These are phyloP conservation scores for Himalopsyche anomala DNA, from an alignment of 2,888 invertebrate genomes.

Conservation along the genomic window DNA sequence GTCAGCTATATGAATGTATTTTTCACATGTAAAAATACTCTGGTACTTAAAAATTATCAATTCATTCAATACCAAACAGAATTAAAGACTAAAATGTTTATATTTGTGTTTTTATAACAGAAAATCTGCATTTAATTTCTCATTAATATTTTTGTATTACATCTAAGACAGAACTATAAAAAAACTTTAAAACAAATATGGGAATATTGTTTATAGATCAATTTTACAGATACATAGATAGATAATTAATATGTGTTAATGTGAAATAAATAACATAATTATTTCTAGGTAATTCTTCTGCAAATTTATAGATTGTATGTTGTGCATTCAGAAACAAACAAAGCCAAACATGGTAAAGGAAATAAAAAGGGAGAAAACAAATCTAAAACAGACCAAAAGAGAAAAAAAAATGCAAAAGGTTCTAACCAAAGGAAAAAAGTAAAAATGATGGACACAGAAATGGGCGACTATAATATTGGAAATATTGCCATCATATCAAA, in stretches of 20 bases:
- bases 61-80: conserved; percentile 68
- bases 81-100: too few species aligned
- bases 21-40: conserved; percentile 93
- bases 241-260: too few species aligned
- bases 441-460: conserved; percentile 68
- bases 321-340: conserved; percentile 82
- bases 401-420: background rate
- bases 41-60: conserved; percentile 80
- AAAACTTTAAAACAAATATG: background rate
- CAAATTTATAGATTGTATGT: conserved; percentile 91
- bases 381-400: conserved; percentile 65
- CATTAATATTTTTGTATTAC: background rate
- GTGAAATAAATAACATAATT: background rate
- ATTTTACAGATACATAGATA: too few species aligned
- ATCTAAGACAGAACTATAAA: background rate
- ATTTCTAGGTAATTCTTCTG: conserved; percentile 85
- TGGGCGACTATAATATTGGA: conserved; percentile 69
- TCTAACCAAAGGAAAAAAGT: conserved; percentile 71
- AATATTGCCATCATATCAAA: conserved; percentile 75
- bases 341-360: conserved; percentile 70
- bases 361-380: conserved; percentile 67
- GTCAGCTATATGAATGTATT: conserved; percentile 97
- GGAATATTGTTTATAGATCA: background rate
- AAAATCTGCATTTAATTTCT: too few species aligned
- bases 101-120: too few species aligned